Base-by-base conservation (phyloP, 2,113 vertebrate genomes). In the Pelusios castaneus region DNA sequence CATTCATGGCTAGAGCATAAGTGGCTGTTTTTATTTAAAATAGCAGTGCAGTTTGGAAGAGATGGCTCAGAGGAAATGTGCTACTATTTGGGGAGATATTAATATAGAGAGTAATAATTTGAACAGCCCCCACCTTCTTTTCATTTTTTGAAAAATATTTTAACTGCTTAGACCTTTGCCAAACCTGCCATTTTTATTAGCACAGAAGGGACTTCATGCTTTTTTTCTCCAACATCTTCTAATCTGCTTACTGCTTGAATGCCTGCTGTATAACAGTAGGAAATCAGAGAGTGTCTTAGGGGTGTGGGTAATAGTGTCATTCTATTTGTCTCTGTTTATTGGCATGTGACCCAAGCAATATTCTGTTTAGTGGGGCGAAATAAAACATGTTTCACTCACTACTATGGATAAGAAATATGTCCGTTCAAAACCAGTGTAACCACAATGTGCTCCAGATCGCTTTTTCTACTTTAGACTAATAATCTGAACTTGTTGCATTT, bases 1-100 rank as follows among this genome's bases (percentile, higher is more conserved):
- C 98, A 92, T 98, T 98, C 98, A 97, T 98, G 98, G 97, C 98
- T 98, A 97, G 97, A 98, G 96, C 97, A 90, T 94, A 98, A 98
- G 97, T 97, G 97, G 95, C 97, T 98, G 97, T 97, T 97, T 98
- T 98, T 97, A 97, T 97, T 98, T 98, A 97, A 98, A 97, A 97
- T 92, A 97, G 96, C 97, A 90, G 90, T 95, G 92, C 97, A 89
- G 1, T 73, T 92, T 96, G 80, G 85, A 94, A 97, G 93, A 92
- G 94, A 97, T 90, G 88, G 89, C 91, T 97, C 12, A 1, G 87
- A 96, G 92, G 92, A 96, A 97, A 97, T 92, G 89, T 84, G 93
- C 92, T 93, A 43, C 96, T 97, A 31, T 97, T 96, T 96, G 95
- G 95, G 94, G 95, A 92, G 17, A 41, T 95, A 92, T 96, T 96